Evolutionary conservation across 1,140 invertebrate genomes (phyloP), one percentile per base, ranked within the genome.

Genomic region (Drosophila elegans): DNA sequence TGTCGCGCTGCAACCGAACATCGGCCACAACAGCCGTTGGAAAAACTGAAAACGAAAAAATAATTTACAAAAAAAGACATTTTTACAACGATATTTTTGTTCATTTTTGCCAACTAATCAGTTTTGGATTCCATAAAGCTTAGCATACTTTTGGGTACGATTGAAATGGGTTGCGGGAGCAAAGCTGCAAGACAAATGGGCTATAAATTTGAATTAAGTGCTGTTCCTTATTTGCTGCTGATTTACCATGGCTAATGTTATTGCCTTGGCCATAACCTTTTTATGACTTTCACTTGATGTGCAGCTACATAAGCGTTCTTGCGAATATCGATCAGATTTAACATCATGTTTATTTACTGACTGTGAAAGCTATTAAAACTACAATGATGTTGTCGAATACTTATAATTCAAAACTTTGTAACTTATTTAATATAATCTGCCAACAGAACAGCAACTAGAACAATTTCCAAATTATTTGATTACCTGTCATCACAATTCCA

Each of bases 141-240:
- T 57, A 13, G 52, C 64, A 71, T 59, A 51, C 71, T 74, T 73
- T 44, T n/a, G 11, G 36, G 27, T 44, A 12, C 36, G 5, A 29
- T 69, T 21, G 7, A 21, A 57, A 51, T 63, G 32, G 60, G 29
- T 52, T 46, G 21, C 6, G 46, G 6, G 16, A 11, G 46, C 5
- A 21, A 36, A n/a, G n/a, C 38, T 66, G 38, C n/a, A 25, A 27
- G 46, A 6, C 56, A 51, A 66, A 68, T 64, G 38, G 32, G 39
- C 56, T 7, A 73, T 72, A 73, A 73, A 73, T 51, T 61, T 60
- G 16, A 60, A 73, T 72, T 53, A 72, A 57, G 46, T 72, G 64
- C 44, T 42, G 48, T n/a, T 25, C 32, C 71, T 36, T 59, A 45
- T 49, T 64, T 67, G 64, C 64, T 68, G 61, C 45, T 68, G 45